Conservation (phyloP, 2,888 invertebrate species). For the Drosophila kanekoi region DNA sequence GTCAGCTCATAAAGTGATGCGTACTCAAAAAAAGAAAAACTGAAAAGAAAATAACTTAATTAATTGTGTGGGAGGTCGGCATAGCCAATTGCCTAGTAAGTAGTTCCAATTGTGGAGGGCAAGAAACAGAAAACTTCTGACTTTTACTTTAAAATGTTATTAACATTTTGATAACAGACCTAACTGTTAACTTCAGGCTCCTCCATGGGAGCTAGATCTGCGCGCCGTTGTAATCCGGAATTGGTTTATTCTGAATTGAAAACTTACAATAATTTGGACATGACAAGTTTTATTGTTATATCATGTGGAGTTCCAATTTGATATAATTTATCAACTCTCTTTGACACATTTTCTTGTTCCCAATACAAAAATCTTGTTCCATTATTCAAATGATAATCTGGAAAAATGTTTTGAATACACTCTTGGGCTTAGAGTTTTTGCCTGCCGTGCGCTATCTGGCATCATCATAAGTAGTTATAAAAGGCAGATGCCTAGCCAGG, state of each 20-base stretch:
- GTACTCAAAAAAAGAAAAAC: slow-evolving; percentile 4
- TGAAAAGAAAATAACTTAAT: slow-evolving; percentile 38
- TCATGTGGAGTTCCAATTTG: too few species aligned
- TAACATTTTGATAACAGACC: too few species aligned
- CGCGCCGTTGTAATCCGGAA: too few species aligned
- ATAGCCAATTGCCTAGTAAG: slow-evolving; percentile 43
- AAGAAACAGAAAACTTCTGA: background rate
- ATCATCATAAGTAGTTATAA: slow-evolving; percentile 53
- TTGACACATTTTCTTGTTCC: too few species aligned
- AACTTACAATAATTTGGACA: too few species aligned
- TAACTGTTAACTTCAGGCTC: too few species aligned
- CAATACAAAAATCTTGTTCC: background rate
- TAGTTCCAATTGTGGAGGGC: slow-evolving; percentile 2
- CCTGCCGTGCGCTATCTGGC: slow-evolving; percentile 60
- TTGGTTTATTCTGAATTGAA: too few species aligned
- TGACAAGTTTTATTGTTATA: too few species aligned
- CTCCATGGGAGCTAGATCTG: too few species aligned
- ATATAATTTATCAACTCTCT: too few species aligned
- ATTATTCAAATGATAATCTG: background rate
- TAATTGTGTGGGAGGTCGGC: slow-evolving; percentile 55
- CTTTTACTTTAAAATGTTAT: background rate
- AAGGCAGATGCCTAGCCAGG: slow-evolving; percentile 32
- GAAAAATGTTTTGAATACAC: slow-evolving; percentile 2
- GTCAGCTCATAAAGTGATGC: slow-evolving; percentile 48
- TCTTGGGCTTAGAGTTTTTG: background rate